Base-by-base conservation (phyloP, 2,888 invertebrate species). In the Petrolisthes manimaculis region DNA sequence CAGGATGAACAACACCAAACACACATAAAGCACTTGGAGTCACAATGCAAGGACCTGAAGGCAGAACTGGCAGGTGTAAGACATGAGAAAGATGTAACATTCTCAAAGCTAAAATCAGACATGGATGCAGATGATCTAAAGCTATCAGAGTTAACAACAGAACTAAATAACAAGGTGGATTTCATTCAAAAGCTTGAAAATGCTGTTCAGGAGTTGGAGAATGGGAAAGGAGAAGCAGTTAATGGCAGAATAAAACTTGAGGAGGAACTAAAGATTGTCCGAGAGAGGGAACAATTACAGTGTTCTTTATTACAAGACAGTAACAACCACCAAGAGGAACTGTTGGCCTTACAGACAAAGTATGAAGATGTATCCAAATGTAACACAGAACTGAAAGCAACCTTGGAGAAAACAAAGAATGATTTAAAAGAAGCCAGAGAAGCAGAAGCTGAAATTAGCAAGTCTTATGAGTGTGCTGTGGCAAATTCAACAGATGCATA, bases 401-500 rank as follows among this genome's bases (percentile, higher is more conserved):
- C 83, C 69, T 1, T 87, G 14, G 83, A 83, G 37, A 71, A 87
- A 18, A 53, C 69, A 37, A 56, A 71, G 12, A 24, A 3, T 18
- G 87, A 87, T 21, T 18, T 78, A 18, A 14, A 78, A 18, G 21
- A 83, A n/a, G n/a, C 75, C 18, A 82, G 37, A 69, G 24, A 8
- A 69, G 78, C 87, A 18, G 81, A 87, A 53, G 78, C 78, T 69
- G 55, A 74, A 51, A 56, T 86, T n/a, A 79, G 55, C n/a, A 74
- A 82, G 67, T 81, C 54, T 18, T 51, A 51, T 14, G 53, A 55
- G 51, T 21, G 51, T 9, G 37, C 75, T 8, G 86, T 81, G 55
- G 81, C 81, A 18, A 75, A 82, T 51, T 67, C 53, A 75, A 61
- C 21, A 61, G 14, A 18, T n/a, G 61, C 86, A 8, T 75, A 61